Evolutionary conservation across 2,113 vertebrate species (phyloP), one percentile per base, ranked within the genome.

Genomic region (Nipponia nippon): DNA sequence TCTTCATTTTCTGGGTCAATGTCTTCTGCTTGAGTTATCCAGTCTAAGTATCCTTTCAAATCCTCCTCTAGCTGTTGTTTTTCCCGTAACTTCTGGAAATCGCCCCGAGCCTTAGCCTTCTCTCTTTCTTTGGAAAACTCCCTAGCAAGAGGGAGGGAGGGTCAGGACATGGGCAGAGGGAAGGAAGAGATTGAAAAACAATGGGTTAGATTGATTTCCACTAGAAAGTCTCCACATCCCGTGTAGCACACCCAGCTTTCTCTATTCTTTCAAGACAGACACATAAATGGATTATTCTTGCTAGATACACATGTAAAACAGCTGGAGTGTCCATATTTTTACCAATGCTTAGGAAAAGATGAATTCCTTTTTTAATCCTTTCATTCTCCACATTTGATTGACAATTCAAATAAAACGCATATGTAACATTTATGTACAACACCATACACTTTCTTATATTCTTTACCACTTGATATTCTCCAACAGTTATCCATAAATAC

Each of bases 71-170:
- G 98, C 90, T 99, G 99, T 82, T 99, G 99, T 87, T 99, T 99
- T 97, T 99, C 99, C 88, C 99, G 96, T 36, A 99, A 98, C 97
- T 99, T 99, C 95, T 99, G 99, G 98, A 99, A 99, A 97, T 99
- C 99, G 0, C 99, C 99, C 4, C 99, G 99, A 52, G 99, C 99
- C 85, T 99, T 99, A 90, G 99, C 99, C 92, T 99, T 99, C 97
- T 99, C 99, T 78, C 99, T 98, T 93, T 99, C 99, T 98, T 99
- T 99, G 95, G 99, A 99, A 98, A 99, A 99, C 98, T 99, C 99
- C 98, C 99, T 99, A 96, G 91, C 76, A 90, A 97, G 90, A 92
- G 93, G 94, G 85, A 87, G 94, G 71, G 63, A 83, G 85, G 91
- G 76, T 50, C 9, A 55, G 83, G 90, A 40, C n/a, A 83, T 8